Percentiles rank a stretch among this genome's conserved stretches.
These are phyloP conservation scores for Patagioenas fasciata DNA, from an alignment of 2,113 vertebrate genomes.

Conservation along the genomic window DNA sequence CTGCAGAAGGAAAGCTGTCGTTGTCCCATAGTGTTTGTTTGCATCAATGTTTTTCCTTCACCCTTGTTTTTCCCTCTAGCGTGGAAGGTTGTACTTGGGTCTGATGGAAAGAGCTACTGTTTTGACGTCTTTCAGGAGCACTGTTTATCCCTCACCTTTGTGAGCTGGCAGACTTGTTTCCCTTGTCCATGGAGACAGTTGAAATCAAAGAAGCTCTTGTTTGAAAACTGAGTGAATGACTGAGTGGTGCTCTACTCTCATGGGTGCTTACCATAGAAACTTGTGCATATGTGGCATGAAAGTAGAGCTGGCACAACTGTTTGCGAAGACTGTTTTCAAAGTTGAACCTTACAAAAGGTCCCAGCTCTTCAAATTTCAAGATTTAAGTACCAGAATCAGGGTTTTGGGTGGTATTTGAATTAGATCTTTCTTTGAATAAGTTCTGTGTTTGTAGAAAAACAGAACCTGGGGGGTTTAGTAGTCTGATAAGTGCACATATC, in stretches of 20 bases:
- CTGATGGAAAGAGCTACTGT: neutral
- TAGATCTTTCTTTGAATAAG: neutral
- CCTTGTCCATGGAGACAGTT: neutral
- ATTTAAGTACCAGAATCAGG: neutral
- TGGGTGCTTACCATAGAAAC: neutral
- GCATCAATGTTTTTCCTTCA: neutral
- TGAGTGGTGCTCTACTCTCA: neutral
- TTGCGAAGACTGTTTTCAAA: neutral
- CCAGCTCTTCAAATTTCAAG: neutral
- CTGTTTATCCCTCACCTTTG: neutral
- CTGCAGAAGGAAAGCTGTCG: neutral
- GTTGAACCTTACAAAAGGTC: neutral
- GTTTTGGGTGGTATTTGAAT: neutral
- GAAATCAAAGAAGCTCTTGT: neutral
- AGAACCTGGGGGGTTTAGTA: neutral
- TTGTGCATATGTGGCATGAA: accelerated
- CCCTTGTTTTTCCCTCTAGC: neutral
- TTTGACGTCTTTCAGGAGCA: neutral
- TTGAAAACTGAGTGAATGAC: neutral
- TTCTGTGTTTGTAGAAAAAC: neutral
- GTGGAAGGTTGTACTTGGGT: accelerated
- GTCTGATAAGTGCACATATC: neutral
- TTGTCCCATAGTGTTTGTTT: accelerated
- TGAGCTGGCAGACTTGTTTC: neutral
- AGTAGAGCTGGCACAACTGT: neutral